Evolutionary conservation across 1,140 invertebrate species (phyloP), one percentile per base, ranked within the genome.

Genomic region (Eriocheir sinensis): DNA sequence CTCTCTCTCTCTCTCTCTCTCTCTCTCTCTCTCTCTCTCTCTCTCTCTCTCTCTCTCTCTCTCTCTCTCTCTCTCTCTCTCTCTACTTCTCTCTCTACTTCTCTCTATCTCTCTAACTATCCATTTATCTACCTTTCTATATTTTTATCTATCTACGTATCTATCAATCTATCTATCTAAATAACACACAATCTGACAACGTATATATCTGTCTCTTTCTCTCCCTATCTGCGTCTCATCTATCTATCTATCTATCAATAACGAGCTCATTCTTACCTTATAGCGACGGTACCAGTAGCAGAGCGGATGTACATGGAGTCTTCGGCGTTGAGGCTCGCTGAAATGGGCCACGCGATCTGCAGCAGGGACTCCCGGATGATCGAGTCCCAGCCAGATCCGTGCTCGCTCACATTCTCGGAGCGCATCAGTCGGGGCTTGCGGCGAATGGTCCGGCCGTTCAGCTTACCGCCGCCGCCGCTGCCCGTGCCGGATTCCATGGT

Each of bases 261-360:
- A n/a, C n/a, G n/a, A n/a, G n/a, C n/a, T n/a, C n/a, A n/a, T n/a
- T n/a, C n/a, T n/a, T n/a, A 91, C 93, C 89, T 94, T 86, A 94
- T 94, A 8, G 30, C 81, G 36, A 91, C 72, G 81, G 27, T 40
- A 40, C 89, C 40, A 27, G 88, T 83, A 0, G 40, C 72, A 6
- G 93, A 48, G 80, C 89, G 81, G 89, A 72, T 72, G 89, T 90
- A 94, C 48, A 94, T 89, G 12, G 93, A 91, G 89, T 94, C 93
- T 32, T 94, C 93, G 12, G 93, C 80, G 93, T 81, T 94, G 80
- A 94, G 80, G 30, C 93, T 94, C 21, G 93, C 93, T 30, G 93
- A 94, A 80, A 94, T 91, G 21, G 93, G 93, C 93, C 93, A 94
- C 41, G 93, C 93, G 80, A 94, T 94, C 81, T 94, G 93, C 38